phyloP scores from a whole-genome alignment of 2,113 vertebrate species.

The Glaucomys volans region DNA sequence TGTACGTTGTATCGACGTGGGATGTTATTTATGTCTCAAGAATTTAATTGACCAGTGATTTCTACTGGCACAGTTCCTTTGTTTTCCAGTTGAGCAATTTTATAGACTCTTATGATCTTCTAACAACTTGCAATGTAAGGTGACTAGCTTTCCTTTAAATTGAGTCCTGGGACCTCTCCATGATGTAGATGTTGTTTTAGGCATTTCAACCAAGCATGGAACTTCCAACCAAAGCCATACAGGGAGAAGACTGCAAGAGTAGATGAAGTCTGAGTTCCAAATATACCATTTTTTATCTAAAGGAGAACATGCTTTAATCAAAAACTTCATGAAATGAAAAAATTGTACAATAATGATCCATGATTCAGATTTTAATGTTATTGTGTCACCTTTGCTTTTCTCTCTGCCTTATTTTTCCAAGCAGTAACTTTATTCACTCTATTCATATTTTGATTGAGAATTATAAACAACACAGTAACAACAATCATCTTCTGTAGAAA shows the following conservation, averaged over 20 bases:
- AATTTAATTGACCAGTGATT: conserved; percentile 52
- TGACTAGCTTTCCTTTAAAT: conserved; percentile 46
- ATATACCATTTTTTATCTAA: conserved; percentile 33
- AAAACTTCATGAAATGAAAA: not conserved
- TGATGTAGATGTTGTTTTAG: conserved; percentile 72
- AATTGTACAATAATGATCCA: not conserved
- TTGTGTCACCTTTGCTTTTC: not conserved
- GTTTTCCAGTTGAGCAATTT: conserved; percentile 60
- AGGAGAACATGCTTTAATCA: not conserved
- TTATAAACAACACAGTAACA: conserved; percentile 34
- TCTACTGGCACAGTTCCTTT: conserved; percentile 36
- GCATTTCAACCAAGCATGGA: conserved; percentile 70
- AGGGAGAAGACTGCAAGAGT: conserved; percentile 66
- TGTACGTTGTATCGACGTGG: not conserved
- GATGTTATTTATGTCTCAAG: not conserved
- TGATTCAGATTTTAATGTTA: conserved; percentile 25
- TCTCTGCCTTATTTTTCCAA: conserved; percentile 52
- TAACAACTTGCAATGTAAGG: conserved; percentile 10
- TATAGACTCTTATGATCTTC: not conserved
- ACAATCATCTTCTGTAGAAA: conserved; percentile 17
- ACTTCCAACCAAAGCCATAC: conserved; percentile 73
- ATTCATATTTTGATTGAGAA: not conserved
- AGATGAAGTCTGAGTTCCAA: conserved; percentile 73
- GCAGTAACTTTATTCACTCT: conserved; percentile 42
- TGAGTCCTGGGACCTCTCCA: conserved; percentile 66